Base-by-base conservation (phyloP, 2,797 vertebrate genomes). In the Malurus leucopterus region DNA sequence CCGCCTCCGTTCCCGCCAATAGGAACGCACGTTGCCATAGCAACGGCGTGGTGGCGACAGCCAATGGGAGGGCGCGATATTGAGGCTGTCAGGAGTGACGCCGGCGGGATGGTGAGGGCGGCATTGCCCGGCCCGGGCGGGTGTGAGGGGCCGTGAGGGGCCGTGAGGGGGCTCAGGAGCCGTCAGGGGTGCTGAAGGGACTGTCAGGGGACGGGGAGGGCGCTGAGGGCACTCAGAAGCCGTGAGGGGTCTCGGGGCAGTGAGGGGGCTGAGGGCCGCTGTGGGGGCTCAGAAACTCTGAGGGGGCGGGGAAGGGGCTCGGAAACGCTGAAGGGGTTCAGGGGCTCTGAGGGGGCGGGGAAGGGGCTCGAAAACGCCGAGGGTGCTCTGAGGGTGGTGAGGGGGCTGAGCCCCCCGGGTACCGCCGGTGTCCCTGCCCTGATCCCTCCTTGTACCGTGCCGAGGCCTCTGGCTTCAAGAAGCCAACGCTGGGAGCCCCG, bases 401-500 rank as follows among this genome's bases (percentile, higher is more conserved):
- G 36, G 18, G 26, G 18, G 27, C 20, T 32, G 41, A 44, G 41
- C 32, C 24, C n/a, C 61, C n/a, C 43, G 8, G 30, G 4, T 15
- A 5, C 14, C 19, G 14, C 61, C 8, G 5, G 2, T 7, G 9
- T 13, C 22, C 16, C 40, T 13, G 13, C 40, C 18, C 59, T 49
- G 26, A 57, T 12, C 15, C 21, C 27, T 9, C 17, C 18, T 4
- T 2, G 61, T 38, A 22, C 76, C 41, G 21, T 77, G 74, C 79
- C 85, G 63, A 99, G 98, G 98, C 98, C 54, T 98, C 98, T 87
- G 97, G 92, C 94, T 98, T 97, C 71, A 98, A 98, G 97, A 98
- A 98, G 93, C 86, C 98, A 18, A 95, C 98, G 51, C 89, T 98
- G 77, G 97, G 97, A 67, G 98, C 97, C 40, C 94, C 98, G 11